Evolutionary conservation across 2,113 vertebrate genomes (phyloP).

Genomic region (Mastomys coucha): DNA sequence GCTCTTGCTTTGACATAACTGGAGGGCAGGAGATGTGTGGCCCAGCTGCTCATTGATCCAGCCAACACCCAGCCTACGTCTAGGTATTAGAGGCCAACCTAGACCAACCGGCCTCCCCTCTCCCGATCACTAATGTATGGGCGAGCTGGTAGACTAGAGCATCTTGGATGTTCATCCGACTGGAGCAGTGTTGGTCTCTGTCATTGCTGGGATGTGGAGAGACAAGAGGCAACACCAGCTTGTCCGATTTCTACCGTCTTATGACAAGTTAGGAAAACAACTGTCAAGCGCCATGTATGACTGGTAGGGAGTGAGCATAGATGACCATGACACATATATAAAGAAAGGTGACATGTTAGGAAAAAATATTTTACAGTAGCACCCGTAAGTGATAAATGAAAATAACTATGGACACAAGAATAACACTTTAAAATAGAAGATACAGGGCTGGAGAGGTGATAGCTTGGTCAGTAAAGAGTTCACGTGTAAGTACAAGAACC

Average conservation of each 20-base stretch:
- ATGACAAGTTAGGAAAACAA: not conserved
- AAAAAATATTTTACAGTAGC: slow-evolving; percentile 2
- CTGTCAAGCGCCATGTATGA: rapidly evolving
- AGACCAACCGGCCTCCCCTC: not conserved
- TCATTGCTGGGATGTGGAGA: not conserved
- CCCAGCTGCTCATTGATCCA: not conserved
- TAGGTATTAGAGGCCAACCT: too few relatives aligned
- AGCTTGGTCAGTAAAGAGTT: not conserved
- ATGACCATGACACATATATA: not conserved
- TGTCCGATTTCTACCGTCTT: not conserved
- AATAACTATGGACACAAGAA: not conserved
- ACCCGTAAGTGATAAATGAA: not conserved
- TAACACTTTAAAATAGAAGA: not conserved
- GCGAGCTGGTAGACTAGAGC: not conserved
- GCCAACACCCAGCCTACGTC: not conserved
- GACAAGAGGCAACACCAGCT: not conserved
- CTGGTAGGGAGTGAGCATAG: not conserved
- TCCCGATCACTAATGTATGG: not conserved
- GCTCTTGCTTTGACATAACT: not conserved
- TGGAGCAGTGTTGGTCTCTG: not conserved
- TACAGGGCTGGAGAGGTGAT: not conserved
- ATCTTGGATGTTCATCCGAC: not conserved
- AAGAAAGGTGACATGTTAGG: not conserved
- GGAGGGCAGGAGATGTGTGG: not conserved
- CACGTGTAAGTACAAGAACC: not conserved